Conservation (phyloP, 2,888 invertebrate species). For the Cryptus viduatorius region DNA sequence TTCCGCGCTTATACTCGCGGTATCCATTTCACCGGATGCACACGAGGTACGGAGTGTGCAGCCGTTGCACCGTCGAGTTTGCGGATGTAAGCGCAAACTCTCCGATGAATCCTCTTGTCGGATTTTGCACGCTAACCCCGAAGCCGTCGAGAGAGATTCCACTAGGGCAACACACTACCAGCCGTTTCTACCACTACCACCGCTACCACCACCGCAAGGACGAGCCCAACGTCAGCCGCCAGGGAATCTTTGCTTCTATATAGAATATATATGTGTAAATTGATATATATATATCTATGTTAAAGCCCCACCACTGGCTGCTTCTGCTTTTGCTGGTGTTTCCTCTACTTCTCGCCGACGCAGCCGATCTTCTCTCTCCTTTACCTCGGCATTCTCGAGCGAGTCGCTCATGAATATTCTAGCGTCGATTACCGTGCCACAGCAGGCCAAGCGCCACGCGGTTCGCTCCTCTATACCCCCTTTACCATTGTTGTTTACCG, state of each 20-base stretch:
- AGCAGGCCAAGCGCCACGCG: conserved; percentile 53
- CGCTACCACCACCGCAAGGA: conserved; percentile 14
- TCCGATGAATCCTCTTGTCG: conserved; percentile 57
- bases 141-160: conserved; percentile 36
- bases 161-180: conserved; percentile 21
- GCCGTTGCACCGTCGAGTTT: conserved; percentile 47
- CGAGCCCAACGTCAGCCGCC: conserved; percentile 30
- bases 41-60: conserved; percentile 27
- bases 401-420: conserved; percentile 78
- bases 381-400: conserved; percentile 58
- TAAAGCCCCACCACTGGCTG: conserved; percentile 39
- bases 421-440: conserved; percentile 73
- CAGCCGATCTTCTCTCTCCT: conserved; percentile 49
- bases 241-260: conserved; percentile 17
- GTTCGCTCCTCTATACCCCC: conserved; percentile 40
- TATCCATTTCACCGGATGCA: conserved; percentile 51
- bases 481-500: conserved; percentile 73
- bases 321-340: conserved; percentile 49
- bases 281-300: conserved; percentile 15
- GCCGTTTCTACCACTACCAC: conserved; percentile 20
- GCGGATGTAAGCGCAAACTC: conserved; percentile 60
- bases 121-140: conserved; percentile 63
- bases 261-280: conserved; percentile 12
- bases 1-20: conserved; percentile 38
- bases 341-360: conserved; percentile 48